Conservation (phyloP, 2,797 vertebrate species). For the Spinus pinus region DNA sequence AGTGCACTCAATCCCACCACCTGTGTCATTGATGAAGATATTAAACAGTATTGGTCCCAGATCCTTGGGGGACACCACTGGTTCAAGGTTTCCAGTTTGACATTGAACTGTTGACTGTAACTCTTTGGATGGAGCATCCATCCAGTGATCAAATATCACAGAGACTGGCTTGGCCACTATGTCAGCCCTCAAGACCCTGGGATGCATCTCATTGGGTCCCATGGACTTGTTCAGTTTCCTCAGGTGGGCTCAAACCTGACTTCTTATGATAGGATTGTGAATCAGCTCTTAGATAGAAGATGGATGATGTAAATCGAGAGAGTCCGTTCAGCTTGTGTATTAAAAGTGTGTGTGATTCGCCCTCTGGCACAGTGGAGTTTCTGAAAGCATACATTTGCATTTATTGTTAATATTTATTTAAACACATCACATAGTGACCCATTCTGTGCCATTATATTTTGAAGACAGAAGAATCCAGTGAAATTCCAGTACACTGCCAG, state of each 20-base stretch:
- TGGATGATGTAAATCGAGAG: neutral
- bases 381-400: neutral
- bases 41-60: neutral
- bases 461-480: neutral
- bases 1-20: neutral
- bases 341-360: neutral
- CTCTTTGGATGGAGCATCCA: neutral
- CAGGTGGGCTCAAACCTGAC: neutral
- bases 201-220: neutral
- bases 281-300: neutral
- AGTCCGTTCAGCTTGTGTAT: neutral
- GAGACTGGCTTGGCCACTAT: neutral
- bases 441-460: neutral
- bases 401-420: neutral
- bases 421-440: neutral
- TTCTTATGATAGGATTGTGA: accelerated
- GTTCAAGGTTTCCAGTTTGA: neutral
- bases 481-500: neutral
- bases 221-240: neutral
- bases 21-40: neutral
- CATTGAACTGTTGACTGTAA: neutral
- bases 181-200: neutral
- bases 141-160: neutral
- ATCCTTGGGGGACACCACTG: neutral
- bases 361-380: neutral